Base-by-base conservation (phyloP, 2,797 vertebrate species). In the Taeniopygia guttata region DNA sequence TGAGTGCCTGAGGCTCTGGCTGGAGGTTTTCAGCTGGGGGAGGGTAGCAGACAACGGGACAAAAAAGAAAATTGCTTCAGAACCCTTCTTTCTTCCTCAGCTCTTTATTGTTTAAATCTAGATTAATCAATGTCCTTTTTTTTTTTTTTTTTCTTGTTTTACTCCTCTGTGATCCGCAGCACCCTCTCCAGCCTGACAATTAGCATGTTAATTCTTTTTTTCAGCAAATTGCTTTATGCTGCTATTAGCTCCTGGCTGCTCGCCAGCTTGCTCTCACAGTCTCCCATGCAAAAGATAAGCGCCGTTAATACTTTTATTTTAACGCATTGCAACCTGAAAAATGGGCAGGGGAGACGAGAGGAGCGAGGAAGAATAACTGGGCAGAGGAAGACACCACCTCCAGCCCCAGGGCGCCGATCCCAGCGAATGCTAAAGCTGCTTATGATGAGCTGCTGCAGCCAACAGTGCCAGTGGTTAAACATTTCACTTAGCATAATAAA, bases 161-260 rank as follows among this genome's bases (percentile, higher is more conserved):
- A 11, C 9, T 58, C n/a, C 60, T 29, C 4, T n/a, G 9, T 38
- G 58, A 66, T 79, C 89, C 78, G 75, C 81, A 68, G 77, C 92
- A 95, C 90, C 79, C 84, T 93, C 89, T 96, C 79, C 94, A 93
- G 91, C 89, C 95, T 89, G 91, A 78, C 95, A 97, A 96, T 97
- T 96, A 97, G 75, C 84, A 94, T 94, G 96, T 91, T 97, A 97
- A 96, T 96, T 96, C 87, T 81, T 73, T 94, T 93, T 92, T 90
- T 79, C 88, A 92, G 87, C 93, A 92, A 92, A 95, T 88, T 83
- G 95, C 96, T 96, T 96, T 95, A 91, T 82, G 89, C 76, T 68
- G 92, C 95, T 84, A 95, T 97, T 97, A 95, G 83, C 78, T 82
- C n/a, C 94, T 95, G 96, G 97, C 96, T 58, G 66, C 52, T 75